phyloP scores from a whole-genome alignment of 2,797 vertebrate species.

The Intellagama lesueurii region DNA sequence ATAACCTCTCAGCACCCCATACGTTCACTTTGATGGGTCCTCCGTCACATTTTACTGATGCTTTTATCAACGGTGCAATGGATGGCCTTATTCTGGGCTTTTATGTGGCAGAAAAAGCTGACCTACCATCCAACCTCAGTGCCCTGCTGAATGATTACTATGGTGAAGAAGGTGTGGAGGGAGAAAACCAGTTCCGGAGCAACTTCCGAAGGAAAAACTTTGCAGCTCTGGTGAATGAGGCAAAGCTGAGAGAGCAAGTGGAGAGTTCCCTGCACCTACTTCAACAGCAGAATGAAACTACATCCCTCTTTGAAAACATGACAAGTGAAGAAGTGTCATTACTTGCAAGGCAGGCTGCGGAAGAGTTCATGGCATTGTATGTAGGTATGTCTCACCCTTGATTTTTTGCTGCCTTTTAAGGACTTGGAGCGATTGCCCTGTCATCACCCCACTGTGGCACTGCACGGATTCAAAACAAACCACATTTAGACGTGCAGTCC shows the following conservation, averaged over 20 bases:
- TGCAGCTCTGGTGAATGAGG: constrained; percentile 63
- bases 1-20: constrained; percentile 76
- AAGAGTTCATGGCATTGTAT: constrained; percentile 81
- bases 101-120: constrained; percentile 58
- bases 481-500: background rate
- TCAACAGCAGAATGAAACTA: constrained; percentile 62
- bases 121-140: constrained; percentile 67
- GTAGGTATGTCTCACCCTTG: constrained; percentile 79
- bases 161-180: background rate
- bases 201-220: constrained; percentile 80
- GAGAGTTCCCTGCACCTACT: constrained; percentile 76
- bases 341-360: constrained; percentile 42
- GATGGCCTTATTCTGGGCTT: constrained; percentile 85
- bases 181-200: constrained; percentile 50
- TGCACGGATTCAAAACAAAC: background rate
- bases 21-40: constrained; percentile 78
- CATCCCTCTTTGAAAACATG: constrained; percentile 60
- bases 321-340: constrained; percentile 65
- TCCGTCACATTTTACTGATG: constrained; percentile 77
- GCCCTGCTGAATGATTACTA: constrained; percentile 83
- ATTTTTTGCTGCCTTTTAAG: background rate
- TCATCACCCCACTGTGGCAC: too few species aligned
- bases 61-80: constrained; percentile 87
- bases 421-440: background rate
- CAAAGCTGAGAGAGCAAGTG: constrained; percentile 76